Evolutionary conservation across 2,888 invertebrate species (phyloP).

Genomic region (Synanthedon formicaeformis): DNA sequence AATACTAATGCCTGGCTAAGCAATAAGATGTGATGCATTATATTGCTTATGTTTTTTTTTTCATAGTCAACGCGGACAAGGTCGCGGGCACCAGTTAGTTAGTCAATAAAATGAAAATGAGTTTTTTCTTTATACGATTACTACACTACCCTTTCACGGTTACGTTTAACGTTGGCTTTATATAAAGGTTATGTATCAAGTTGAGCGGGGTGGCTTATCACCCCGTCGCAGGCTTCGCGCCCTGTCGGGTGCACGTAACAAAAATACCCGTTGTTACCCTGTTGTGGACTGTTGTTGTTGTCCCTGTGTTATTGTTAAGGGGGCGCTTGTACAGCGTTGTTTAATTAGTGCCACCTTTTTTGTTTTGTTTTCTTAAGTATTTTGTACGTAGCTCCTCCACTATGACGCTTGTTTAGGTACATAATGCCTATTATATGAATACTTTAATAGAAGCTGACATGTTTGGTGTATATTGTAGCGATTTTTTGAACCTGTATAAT

Average conservation of each 20-base stretch:
- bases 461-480: too few species aligned
- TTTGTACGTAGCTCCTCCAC: slow-evolving; percentile 9
- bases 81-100: not conserved
- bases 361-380: slow-evolving; percentile 18
- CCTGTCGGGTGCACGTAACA: slow-evolving; percentile 42
- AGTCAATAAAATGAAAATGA: not conserved
- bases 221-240: slow-evolving; percentile 34
- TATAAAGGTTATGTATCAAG: not conserved
- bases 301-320: slow-evolving; percentile 27
- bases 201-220: slow-evolving; percentile 35
- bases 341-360: slow-evolving; percentile 52
- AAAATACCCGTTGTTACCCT: slow-evolving; percentile 57
- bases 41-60: too few species aligned
- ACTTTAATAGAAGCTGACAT: too few species aligned
- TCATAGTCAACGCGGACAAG: not conserved
- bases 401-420: slow-evolving; percentile 2
- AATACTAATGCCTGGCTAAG: too few species aligned
- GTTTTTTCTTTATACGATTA: not conserved
- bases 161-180: not conserved
- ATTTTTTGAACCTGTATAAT: too few species aligned
- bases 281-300: slow-evolving; percentile 33
- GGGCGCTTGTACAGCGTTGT: slow-evolving; percentile 40
- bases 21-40: too few species aligned
- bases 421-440: too few species aligned
- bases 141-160: not conserved